phyloP scores from a whole-genome alignment of 2,888 invertebrate genomes.

The Drosophila parthenogenetica region DNA sequence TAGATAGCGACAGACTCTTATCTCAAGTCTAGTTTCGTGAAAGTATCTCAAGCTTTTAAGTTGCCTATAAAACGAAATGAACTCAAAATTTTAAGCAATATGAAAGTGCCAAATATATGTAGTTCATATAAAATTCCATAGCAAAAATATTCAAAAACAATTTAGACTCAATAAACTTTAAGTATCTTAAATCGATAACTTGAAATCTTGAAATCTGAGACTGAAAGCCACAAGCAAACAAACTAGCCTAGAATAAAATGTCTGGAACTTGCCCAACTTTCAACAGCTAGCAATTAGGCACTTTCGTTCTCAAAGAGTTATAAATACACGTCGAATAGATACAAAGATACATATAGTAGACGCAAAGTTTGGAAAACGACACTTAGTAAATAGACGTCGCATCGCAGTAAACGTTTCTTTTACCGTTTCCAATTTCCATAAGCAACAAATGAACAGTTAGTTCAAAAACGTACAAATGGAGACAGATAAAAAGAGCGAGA shows the following conservation, averaged over 20 bases:
- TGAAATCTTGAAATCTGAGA: background rate
- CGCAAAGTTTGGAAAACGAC: constrained; percentile 12
- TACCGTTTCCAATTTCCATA: constrained; percentile 81
- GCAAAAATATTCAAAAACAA: background rate
- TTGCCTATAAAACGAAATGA: background rate
- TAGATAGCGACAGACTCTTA: background rate
- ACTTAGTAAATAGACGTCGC: constrained; percentile 30
- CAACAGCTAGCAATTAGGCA: constrained; percentile 47
- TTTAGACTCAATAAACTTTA: background rate
- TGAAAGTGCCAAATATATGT: background rate
- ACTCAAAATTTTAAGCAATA: background rate
- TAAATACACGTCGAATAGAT: constrained; percentile 15
- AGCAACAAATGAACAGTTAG: constrained; percentile 67
- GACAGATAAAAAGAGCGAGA: constrained; percentile 12
- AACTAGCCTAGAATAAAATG: background rate
- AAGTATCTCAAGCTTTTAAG: background rate
- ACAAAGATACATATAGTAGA: background rate
- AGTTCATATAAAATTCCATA: background rate
- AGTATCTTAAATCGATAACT: background rate
- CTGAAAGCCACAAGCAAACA: background rate
- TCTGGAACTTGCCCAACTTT: constrained; percentile 46
- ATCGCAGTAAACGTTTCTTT: constrained; percentile 51
- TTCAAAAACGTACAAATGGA: constrained; percentile 30
- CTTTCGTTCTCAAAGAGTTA: constrained; percentile 69
- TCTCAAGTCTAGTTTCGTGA: background rate